A percentile compares a stretch with the other conserved stretches of the same genome.
phyloP scores from a whole-genome alignment of 2,797 vertebrate species.

The Calcarius lapponicus region DNA sequence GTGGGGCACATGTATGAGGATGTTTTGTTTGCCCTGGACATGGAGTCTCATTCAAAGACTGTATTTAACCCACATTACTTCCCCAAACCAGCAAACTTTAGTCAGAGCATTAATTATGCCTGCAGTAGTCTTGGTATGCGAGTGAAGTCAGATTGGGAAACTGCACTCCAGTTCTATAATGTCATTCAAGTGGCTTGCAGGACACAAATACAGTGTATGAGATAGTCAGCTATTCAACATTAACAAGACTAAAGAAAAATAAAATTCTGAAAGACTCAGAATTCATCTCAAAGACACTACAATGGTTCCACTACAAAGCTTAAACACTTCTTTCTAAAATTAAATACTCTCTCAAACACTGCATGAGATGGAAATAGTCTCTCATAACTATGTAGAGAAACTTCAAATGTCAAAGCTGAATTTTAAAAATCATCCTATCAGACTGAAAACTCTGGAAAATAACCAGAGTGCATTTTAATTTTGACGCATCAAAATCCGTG shows the following conservation, averaged over 20 bases:
- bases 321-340: background rate
- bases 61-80: background rate
- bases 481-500: background rate
- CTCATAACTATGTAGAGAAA: background rate
- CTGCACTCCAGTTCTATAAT: background rate
- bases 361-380: background rate
- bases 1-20: background rate
- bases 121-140: background rate
- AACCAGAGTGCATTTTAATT: background rate
- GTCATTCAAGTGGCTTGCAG: background rate
- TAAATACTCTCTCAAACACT: background rate
- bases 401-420: background rate
- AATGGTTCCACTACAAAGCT: background rate
- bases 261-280: background rate
- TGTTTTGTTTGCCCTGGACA: background rate
- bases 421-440: background rate
- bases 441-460: background rate
- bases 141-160: background rate
- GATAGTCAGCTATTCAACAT: background rate
- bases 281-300: background rate
- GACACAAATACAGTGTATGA: background rate
- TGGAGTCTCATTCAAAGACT: background rate
- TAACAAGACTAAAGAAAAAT: background rate
- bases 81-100: background rate
- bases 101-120: background rate